phyloP scores from a whole-genome alignment of 2,888 invertebrate species.

The Argynnis bischoffii region DNA sequence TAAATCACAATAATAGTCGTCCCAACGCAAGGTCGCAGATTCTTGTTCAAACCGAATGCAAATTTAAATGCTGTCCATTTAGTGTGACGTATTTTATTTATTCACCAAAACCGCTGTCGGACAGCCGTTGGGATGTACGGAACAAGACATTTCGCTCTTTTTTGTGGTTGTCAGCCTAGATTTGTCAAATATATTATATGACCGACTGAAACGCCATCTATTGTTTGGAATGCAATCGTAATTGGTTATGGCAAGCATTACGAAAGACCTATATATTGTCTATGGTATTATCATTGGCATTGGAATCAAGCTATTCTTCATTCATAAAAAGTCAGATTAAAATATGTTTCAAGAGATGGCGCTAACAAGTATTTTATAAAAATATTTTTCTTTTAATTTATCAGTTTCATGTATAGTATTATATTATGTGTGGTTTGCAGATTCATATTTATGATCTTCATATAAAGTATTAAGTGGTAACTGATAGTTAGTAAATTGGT shows the following conservation, averaged over 20 bases:
- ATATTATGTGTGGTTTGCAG: no score
- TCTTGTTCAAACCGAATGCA: slow-evolving; percentile 53
- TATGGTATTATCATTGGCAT: slow-evolving; percentile 14
- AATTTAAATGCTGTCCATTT: slow-evolving; percentile 57
- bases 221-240: neutral
- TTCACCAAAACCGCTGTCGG: slow-evolving; percentile 43
- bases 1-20: slow-evolving; percentile 53
- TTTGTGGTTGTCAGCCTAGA: slow-evolving; percentile 40
- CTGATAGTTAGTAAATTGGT: no score
- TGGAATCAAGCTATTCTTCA: neutral
- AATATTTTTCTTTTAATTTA: no score
- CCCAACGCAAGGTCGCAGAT: slow-evolving; percentile 59
- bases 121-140: slow-evolving; percentile 55
- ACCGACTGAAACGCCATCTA: slow-evolving; percentile 34
- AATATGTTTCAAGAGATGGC: slow-evolving; percentile 13
- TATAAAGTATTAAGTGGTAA: no score
- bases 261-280: slow-evolving; percentile 37
- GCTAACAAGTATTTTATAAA: neutral
- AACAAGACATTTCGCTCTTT: slow-evolving; percentile 53
- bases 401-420: no score
- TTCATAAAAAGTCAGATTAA: no score
- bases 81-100: slow-evolving; percentile 63
- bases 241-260: slow-evolving; percentile 26
- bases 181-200: slow-evolving; percentile 13
- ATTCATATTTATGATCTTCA: no score